These are phyloP conservation scores for Caenorhabditis remanei DNA, from an alignment of 1,140 invertebrate species.

Conservation along the genomic window DNA sequence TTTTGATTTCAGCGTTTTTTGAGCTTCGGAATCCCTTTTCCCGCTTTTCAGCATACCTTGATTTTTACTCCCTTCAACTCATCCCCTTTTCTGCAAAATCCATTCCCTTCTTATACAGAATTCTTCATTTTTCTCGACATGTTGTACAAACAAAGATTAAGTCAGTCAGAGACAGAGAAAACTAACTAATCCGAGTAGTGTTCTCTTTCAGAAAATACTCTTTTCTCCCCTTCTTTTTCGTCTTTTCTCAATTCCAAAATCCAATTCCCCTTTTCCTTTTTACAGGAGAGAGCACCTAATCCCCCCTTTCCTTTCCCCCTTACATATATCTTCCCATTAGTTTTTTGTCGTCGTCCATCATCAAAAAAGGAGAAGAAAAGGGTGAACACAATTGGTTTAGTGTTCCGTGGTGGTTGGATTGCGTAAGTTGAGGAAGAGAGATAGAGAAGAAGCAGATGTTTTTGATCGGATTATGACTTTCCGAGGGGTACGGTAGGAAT, in stretches of 20 bases:
- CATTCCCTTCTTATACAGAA: neutral
- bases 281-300: conserved; percentile 9
- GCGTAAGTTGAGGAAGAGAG: neutral
- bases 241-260: conserved; percentile 25
- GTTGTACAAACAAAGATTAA: conserved; percentile 55
- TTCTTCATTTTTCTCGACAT: neutral
- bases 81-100: neutral
- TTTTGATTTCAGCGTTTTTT: neutral
- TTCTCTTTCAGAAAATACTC: neutral
- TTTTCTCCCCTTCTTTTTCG: too few relatives aligned
- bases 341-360: conserved; percentile 17
- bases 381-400: conserved; percentile 23
- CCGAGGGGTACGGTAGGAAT: neutral
- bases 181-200: conserved; percentile 28
- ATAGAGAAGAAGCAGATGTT: conserved; percentile 30
- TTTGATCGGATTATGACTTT: conserved; percentile 18
- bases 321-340: neutral
- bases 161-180: neutral
- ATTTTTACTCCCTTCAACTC: too few relatives aligned
- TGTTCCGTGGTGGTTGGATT: neutral
- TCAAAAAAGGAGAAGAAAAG: neutral
- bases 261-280: conserved; percentile 39
- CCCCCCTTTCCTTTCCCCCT: neutral
- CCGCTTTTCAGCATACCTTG: too few relatives aligned
- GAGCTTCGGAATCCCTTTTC: too few relatives aligned